Evolutionary conservation across 2,888 invertebrate species (phyloP), one percentile per base, ranked within the genome.

Genomic region (Phrixothrix hirtus): DNA sequence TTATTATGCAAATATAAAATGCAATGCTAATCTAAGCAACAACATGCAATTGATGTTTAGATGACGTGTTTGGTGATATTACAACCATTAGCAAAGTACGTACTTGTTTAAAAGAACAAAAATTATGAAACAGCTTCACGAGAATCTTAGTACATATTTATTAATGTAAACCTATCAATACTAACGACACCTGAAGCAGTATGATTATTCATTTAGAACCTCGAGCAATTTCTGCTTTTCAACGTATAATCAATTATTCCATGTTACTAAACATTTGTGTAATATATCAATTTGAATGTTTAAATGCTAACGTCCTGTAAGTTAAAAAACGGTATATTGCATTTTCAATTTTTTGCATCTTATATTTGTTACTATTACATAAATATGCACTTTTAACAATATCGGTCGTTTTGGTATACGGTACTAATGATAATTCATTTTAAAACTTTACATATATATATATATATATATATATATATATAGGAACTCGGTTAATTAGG

Each of bases 1-100:
- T 49, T 49, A 47, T 39, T 47, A 49, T 49, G 49, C 49, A 49
- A 50, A 50, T 50, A 25, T 14, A 15, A 43, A 50, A 43, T 50
- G 50, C 43, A 43, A 43, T 47, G 47, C 47, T 39, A 47, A 47
- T 39, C 30, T 47, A 39, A 47, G 34, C 36, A 42, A 36, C 50
- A 43, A 50, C 38, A 44, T 50, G 50, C 44, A 44, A 34, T 34
- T 39, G 38, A 51, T 45, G 44, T 51, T 50, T 43, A 32, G 37
- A 21, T 50, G 50, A 50, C 50, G 50, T 50, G 50, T 43, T 44
- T 15, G 50, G 17, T 21, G 43, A 50, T 51, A 44, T 31, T 43
- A 45, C 27, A 30, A 27, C 38, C 38, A 45, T 44, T 51, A 44
- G 43, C 44, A 34, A 51, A 38, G 27, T 46, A 30, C 38, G 31